Percentiles rank a stretch among this genome's conserved stretches.
phyloP scores from a whole-genome alignment of 2,888 invertebrate species.

The Hartigia nigra region DNA sequence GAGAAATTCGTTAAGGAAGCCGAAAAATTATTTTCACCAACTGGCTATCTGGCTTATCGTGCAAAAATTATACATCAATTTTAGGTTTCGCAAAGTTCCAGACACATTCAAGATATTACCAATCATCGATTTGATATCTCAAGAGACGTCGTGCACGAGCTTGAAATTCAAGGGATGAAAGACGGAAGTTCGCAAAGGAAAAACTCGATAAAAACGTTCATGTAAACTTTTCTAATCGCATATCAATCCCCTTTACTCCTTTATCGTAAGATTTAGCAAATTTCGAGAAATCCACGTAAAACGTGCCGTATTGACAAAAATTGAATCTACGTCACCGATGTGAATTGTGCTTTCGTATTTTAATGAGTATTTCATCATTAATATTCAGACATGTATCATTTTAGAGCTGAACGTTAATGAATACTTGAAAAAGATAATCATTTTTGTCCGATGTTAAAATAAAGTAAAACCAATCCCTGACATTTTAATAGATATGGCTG shows the following conservation, averaged over 20 bases:
- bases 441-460: background rate
- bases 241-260: background rate
- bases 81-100: background rate
- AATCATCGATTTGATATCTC: background rate
- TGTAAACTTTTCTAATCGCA: background rate
- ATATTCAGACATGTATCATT: no score
- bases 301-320: background rate
- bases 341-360: background rate
- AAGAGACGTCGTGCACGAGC: background rate
- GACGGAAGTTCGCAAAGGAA: background rate
- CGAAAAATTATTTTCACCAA: background rate
- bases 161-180: background rate
- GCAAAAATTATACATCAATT: background rate
- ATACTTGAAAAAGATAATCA: no score
- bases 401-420: no score
- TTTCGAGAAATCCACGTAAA: background rate
- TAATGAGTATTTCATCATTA: no score
- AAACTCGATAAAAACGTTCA: background rate
- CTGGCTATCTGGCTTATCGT: background rate
- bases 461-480: background rate
- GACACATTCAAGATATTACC: background rate
- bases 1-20: background rate
- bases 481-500: background rate
- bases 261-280: background rate
- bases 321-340: background rate